phyloP scores from a whole-genome alignment of 2,113 vertebrate species.

The Tetraodon nigroviridis region DNA sequence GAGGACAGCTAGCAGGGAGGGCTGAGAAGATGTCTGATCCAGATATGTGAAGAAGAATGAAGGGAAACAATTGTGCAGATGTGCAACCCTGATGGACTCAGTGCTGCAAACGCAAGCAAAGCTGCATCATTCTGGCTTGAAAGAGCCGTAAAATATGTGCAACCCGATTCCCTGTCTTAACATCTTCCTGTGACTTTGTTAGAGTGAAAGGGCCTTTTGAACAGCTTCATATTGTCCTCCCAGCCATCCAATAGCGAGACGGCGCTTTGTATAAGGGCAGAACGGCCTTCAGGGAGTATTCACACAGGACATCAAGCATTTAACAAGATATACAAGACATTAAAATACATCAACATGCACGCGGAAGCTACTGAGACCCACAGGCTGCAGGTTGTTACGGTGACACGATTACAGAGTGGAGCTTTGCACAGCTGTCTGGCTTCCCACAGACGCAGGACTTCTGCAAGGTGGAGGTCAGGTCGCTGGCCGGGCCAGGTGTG shows the following conservation, averaged over 20 bases:
- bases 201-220: slow-evolving; percentile 44
- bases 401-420: slow-evolving; percentile 46
- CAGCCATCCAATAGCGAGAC: slow-evolving; percentile 24
- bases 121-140: not conserved
- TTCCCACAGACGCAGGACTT: slow-evolving; percentile 45
- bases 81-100: too few species aligned
- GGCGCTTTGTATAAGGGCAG: slow-evolving; percentile 26
- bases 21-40: too few species aligned
- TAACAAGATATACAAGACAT: not conserved
- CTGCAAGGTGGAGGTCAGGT: slow-evolving; percentile 41
- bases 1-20: too few species aligned
- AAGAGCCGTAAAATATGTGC: not conserved
- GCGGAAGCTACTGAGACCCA: slow-evolving; percentile 36
- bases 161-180: too few species aligned
- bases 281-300: slow-evolving; percentile 31
- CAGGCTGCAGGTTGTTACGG: slow-evolving; percentile 18
- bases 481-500: slow-evolving; percentile 25
- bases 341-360: slow-evolving; percentile 6
- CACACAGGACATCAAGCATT: slow-evolving; percentile 24
- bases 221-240: slow-evolving; percentile 40
- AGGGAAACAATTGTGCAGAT: too few species aligned
- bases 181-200: slow-evolving; percentile 10
- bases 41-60: too few species aligned
- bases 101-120: not conserved
- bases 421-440: slow-evolving; percentile 57